Evolutionary conservation across 1,140 invertebrate genomes (phyloP).

Genomic region (Liolophura sinensis): DNA sequence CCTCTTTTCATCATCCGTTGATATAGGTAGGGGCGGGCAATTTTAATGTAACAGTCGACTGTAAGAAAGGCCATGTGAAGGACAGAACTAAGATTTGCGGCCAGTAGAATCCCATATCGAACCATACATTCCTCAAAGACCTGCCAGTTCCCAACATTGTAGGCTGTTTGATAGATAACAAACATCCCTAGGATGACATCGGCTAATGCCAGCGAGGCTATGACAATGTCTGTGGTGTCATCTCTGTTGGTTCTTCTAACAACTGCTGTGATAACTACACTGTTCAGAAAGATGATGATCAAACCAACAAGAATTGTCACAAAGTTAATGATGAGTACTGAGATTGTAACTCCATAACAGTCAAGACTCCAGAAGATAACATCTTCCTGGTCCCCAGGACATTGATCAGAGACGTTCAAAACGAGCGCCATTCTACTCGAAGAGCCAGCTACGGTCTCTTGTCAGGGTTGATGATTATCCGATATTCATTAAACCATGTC

Average conservation of each 20-base stretch:
- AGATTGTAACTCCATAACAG: conserved; percentile 21
- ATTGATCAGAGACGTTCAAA: too few species aligned
- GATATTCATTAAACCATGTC: too few species aligned
- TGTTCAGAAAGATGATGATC: conserved; percentile 22
- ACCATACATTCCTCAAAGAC: not conserved
- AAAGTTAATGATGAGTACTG: conserved; percentile 11
- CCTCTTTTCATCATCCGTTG: not conserved
- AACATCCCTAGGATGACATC: not conserved
- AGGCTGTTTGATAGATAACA: not conserved
- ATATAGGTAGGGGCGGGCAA: not conserved
- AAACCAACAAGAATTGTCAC: conserved; percentile 16
- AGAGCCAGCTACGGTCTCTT: too few species aligned
- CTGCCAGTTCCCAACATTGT: not conserved
- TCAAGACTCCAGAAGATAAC: too few species aligned
- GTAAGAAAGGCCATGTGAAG: not conserved
- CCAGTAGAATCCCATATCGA: not conserved
- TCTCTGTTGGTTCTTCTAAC: not conserved
- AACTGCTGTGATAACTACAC: conserved; percentile 19
- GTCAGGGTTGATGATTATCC: too few species aligned
- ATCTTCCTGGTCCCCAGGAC: too few species aligned
- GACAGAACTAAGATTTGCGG: not conserved
- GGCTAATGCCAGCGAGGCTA: not conserved
- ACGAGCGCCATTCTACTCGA: too few species aligned
- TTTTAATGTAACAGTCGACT: conserved; percentile 1
- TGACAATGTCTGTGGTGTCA: not conserved